A percentile compares a stretch with the other conserved stretches of the same genome.
Evolutionary conservation across 2,113 vertebrate genomes (phyloP).

Genomic region (Nibea albiflora): DNA sequence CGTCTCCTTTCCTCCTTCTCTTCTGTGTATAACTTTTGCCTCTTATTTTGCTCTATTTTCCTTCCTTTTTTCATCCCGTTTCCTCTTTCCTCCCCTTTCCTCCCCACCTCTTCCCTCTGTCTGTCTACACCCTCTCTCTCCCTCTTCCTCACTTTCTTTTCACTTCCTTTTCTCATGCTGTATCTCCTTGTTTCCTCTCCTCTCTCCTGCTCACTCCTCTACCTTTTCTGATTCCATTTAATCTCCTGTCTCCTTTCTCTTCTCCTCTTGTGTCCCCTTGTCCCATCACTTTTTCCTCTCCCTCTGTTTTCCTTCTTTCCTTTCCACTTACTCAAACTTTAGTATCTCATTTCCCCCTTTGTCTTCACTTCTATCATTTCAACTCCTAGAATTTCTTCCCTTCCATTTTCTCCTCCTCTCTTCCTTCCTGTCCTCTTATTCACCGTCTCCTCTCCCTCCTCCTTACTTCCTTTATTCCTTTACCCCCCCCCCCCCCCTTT

Average conservation of each 20-base stretch:
- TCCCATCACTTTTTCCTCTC: not conserved
- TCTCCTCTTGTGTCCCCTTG: not conserved
- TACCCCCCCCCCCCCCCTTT: too few relatives aligned
- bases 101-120: not conserved
- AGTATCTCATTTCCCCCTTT: too few relatives aligned
- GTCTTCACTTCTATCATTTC: not conserved
- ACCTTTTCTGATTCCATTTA: too few relatives aligned
- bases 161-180: not conserved
- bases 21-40: not conserved
- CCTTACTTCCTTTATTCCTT: not conserved
- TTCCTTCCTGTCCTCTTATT: not conserved
- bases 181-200: not conserved
- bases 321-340: too few relatives aligned
- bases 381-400: not conserved
- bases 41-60: not conserved
- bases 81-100: not conserved
- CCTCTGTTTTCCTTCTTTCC: not conserved
- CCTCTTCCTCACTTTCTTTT: too few relatives aligned
- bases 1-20: not conserved
- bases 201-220: not conserved
- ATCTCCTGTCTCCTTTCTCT: too few relatives aligned
- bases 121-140: not conserved
- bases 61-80: not conserved
- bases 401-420: not conserved
- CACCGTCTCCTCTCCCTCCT: not conserved